These are phyloP conservation scores for Zaprionus camerounensis DNA, from an alignment of 1,140 invertebrate species.

Conservation along the genomic window DNA sequence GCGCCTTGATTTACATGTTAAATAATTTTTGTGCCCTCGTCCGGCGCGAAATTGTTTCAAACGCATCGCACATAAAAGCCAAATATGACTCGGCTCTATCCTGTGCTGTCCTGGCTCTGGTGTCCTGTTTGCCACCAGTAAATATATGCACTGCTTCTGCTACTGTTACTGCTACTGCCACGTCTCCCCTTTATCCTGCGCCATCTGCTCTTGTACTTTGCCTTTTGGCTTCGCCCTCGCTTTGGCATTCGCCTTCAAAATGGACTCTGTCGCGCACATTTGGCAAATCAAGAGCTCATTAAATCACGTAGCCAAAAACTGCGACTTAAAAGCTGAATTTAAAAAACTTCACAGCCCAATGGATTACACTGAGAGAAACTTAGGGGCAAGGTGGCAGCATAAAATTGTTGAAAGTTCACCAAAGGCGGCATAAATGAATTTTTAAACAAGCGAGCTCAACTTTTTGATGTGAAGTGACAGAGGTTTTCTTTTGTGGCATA, in stretches of 20 bases:
- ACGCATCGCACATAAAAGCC: conserved; percentile 65
- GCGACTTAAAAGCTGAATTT: conserved; percentile 23
- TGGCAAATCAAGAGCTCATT: conserved; percentile 73
- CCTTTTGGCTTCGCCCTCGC: not conserved
- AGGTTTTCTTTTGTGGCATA: not conserved
- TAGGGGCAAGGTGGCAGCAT: not conserved
- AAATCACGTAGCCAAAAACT: conserved; percentile 51
- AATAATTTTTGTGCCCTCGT: conserved; percentile 65
- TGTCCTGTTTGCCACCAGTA: conserved; percentile 42
- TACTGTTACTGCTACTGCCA: not conserved
- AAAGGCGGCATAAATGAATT: not conserved
- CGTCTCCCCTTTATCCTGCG: not conserved
- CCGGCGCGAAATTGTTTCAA: conserved; percentile 64
- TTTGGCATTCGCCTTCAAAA: conserved; percentile 19
- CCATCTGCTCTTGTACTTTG: not conserved
- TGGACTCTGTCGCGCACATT: conserved; percentile 50
- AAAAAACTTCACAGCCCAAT: conserved; percentile 18
- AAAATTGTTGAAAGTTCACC: not conserved
- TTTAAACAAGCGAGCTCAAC: not conserved
- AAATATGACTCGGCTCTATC: conserved; percentile 59
- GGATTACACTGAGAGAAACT: conserved; percentile 12
- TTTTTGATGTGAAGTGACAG: conserved; percentile 6
- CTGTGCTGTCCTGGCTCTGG: not conserved
- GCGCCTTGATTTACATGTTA: conserved; percentile 79
- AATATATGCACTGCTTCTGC: conserved; percentile 58